These are phyloP conservation scores for Lasioglossum albipes DNA, from an alignment of 1,140 invertebrate species.

Conservation along the genomic window DNA sequence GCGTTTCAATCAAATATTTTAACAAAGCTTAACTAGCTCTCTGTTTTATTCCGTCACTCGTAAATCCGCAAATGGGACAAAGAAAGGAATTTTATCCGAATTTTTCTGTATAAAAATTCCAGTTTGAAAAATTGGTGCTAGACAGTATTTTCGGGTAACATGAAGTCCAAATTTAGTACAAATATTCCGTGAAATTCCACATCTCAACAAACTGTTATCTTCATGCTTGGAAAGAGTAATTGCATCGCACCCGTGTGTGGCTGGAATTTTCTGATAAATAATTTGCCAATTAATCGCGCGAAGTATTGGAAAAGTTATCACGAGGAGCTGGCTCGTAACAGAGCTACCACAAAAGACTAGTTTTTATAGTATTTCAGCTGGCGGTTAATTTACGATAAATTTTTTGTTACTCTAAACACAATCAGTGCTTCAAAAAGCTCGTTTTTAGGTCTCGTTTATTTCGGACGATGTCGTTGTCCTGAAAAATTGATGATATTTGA, in stretches of 20 bases:
- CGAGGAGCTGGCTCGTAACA: background rate
- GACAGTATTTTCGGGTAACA: background rate
- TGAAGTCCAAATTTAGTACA: background rate
- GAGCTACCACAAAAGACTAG: too few species aligned
- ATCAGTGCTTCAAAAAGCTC: too few species aligned
- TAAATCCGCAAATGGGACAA: too few species aligned
- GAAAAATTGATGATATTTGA: too few species aligned
- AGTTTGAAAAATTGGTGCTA: too few species aligned
- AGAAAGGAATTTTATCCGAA: too few species aligned
- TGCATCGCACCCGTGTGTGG: too few species aligned
- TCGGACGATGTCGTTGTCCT: background rate
- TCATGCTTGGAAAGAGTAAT: background rate
- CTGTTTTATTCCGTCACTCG: too few species aligned
- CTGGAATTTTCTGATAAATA: background rate
- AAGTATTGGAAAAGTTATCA: background rate
- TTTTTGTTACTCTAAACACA: background rate
- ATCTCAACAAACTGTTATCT: background rate
- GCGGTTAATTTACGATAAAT: background rate
- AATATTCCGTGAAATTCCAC: background rate
- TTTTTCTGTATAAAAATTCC: too few species aligned
- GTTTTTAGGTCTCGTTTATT: background rate
- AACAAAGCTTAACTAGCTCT: too few species aligned
- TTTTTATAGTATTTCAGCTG: background rate
- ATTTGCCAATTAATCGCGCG: background rate
- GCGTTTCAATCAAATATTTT: too few species aligned